Percentiles rank a stretch among this genome's conserved stretches.
Conservation (phyloP, 2,888 invertebrate species). For the Stratiomys singularior region DNA sequence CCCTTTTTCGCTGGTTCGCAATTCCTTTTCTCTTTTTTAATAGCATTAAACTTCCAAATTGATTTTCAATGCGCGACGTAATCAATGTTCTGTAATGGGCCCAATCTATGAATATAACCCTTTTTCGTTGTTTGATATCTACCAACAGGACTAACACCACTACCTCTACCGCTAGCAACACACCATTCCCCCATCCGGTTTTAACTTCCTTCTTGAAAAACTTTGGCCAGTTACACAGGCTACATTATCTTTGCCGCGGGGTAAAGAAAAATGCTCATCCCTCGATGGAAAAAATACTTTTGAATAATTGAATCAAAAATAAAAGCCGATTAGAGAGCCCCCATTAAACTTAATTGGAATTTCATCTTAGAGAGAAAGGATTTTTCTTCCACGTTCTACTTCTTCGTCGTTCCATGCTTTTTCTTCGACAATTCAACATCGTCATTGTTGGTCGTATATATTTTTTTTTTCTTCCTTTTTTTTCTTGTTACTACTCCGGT, state of each 20-base stretch:
- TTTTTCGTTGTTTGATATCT: slow-evolving; percentile 30
- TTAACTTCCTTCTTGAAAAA: neutral
- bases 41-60: slow-evolving; percentile 41
- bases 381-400: slow-evolving; percentile 19
- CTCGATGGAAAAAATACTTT: slow-evolving; percentile 43
- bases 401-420: neutral
- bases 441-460: no score
- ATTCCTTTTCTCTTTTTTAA: slow-evolving; percentile 34
- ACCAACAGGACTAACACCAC: no score
- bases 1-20: neutral
- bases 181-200: neutral
- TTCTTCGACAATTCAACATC: neutral
- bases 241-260: neutral
- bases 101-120: slow-evolving; percentile 29
- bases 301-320: slow-evolving; percentile 53
- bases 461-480: no score
- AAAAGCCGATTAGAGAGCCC: slow-evolving; percentile 53
- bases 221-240: neutral
- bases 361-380: slow-evolving; percentile 49
- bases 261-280: slow-evolving; percentile 19
- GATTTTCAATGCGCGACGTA: slow-evolving; percentile 41
- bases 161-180: no score
- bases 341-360: slow-evolving; percentile 54
- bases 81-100: slow-evolving; percentile 39
- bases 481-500: no score